Evolutionary conservation across 2,888 invertebrate genomes (phyloP), one percentile per base, ranked within the genome.

Genomic region (Acleris cristana): DNA sequence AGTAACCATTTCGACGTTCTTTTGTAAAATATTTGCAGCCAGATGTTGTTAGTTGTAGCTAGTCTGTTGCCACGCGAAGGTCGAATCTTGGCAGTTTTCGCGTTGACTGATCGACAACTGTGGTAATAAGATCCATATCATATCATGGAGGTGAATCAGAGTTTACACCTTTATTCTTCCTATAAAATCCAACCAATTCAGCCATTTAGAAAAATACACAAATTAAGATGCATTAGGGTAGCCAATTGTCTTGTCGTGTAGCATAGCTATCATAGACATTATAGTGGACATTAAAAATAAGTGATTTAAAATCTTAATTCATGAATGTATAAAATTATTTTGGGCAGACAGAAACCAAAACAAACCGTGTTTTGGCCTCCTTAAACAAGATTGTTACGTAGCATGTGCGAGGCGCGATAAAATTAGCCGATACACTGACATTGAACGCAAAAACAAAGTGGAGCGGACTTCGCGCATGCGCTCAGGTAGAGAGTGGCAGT

Each of bases 391-490:
- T 87, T 83, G 87, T 88, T 88, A 85, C 87, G 88, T 84, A 85
- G 86, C 79, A 80, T 82, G 80, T 82, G 85, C 85, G 88, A 85
- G 83, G 80, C 85, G 87, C 79, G 92, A 89, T 91, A 92, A 91
- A 91, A 91, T 92, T 92, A 92, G 91, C 88, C 85, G 87, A 89
- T 90, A 90, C 88, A 86, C 89, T 91, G 91, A 92, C 92, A 92
- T 92, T 92, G 91, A 90, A 92, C 90, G 90, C 87, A 88, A 90
- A 89, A 90, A 89, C 90, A 90, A 90, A 90, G 88, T 90, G 82
- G 88, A 87, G 84, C 87, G 84, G 81, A 82, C 75, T 80, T 79
- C 74, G 86, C 89, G 89, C 89, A 86, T 84, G 88, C 86, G 88
- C 79, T 79, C 87, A 87, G 84, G 86, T 87, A 80, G 78, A 71